These are phyloP conservation scores for Crocidura indochinensis DNA, from an alignment of 2,797 vertebrate species.

Conservation along the genomic window DNA sequence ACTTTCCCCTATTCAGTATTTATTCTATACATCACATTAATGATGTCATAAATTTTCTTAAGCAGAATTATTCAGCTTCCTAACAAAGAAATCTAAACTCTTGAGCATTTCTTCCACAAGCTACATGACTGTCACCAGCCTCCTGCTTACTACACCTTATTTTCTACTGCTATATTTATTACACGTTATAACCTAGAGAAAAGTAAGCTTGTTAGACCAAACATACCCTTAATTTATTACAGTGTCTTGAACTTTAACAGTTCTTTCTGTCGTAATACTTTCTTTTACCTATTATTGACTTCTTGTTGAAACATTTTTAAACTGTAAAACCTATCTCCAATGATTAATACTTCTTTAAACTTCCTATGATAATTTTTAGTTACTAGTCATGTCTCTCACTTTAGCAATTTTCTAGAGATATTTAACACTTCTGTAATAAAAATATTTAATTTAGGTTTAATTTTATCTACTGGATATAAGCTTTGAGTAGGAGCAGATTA, in stretches of 20 bases:
- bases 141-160: not conserved
- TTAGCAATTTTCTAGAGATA: not conserved
- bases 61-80: conserved; percentile 5
- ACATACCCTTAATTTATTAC: not conserved
- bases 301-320: conserved; percentile 45
- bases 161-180: not conserved
- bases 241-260: not conserved
- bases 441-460: conserved; percentile 9
- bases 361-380: conserved; percentile 25
- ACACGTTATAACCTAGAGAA: not conserved
- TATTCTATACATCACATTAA: not conserved
- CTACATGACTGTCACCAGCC: not conserved
- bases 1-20: not conserved
- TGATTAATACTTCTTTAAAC: conserved; percentile 39
- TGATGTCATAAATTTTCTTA: conserved; percentile 38
- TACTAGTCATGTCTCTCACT: not conserved
- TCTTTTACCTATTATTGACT: not conserved
- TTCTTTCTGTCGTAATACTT: not conserved
- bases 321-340: not conserved
- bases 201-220: not conserved
- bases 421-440: conserved; percentile 43
- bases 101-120: not conserved
- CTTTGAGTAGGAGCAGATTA: not conserved
- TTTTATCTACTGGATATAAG: not conserved
- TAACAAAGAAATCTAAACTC: not conserved